These are phyloP conservation scores for Timema podura DNA, from an alignment of 2,888 invertebrate species.

Conservation along the genomic window DNA sequence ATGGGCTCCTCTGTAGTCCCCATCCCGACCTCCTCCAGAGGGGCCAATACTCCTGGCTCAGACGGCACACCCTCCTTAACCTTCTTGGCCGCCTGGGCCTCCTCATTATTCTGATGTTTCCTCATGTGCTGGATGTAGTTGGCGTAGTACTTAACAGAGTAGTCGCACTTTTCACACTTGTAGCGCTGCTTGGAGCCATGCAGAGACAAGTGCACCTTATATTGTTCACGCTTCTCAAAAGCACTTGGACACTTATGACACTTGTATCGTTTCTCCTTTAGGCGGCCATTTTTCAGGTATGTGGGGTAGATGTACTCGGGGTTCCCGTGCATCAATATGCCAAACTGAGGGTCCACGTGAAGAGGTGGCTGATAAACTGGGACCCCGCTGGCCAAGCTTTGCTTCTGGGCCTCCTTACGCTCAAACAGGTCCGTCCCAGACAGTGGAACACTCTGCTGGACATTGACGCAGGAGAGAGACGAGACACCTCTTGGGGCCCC, in stretches of 20 bases:
- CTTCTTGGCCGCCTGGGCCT: slow-evolving; percentile 57
- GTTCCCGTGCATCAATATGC: slow-evolving; percentile 66
- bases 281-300: slow-evolving; percentile 66
- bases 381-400: slow-evolving; percentile 20
- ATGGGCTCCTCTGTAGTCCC: neutral
- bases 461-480: neutral
- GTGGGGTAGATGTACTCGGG: slow-evolving; percentile 74
- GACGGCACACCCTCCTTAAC: neutral
- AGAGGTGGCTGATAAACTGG: slow-evolving; percentile 35
- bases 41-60: too few species aligned
- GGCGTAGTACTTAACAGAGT: slow-evolving; percentile 82
- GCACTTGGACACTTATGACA: slow-evolving; percentile 84
- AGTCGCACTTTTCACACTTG: slow-evolving; percentile 79
- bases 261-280: slow-evolving; percentile 74
- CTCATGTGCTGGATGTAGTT: slow-evolving; percentile 78
- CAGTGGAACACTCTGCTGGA: slow-evolving; percentile 49
- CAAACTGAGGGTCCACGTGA: slow-evolving; percentile 63
- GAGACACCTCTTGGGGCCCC: neutral
- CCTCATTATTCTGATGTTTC: slow-evolving; percentile 70
- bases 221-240: slow-evolving; percentile 80
- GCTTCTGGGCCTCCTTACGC: slow-evolving; percentile 52
- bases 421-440: slow-evolving; percentile 64
- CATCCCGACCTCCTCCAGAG: neutral
- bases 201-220: slow-evolving; percentile 73
- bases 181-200: slow-evolving; percentile 82